Conservation (phyloP, 2,888 invertebrate species). For the Cinara cedri region DNA sequence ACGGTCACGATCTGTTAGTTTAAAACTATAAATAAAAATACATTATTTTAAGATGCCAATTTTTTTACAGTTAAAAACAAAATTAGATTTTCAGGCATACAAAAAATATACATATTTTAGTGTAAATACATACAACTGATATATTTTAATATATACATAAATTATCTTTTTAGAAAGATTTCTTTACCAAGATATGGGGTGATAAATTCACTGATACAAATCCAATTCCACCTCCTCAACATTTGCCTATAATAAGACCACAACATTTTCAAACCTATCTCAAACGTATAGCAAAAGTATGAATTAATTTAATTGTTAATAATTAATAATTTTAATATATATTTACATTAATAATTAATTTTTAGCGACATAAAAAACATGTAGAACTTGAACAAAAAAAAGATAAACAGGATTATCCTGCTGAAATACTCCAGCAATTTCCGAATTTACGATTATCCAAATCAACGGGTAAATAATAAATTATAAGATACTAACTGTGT, state of each 20-base stretch:
- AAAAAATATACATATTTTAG: neutral
- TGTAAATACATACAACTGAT: neutral
- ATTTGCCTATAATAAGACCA: conserved; percentile 81
- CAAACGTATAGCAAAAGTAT: conserved; percentile 71
- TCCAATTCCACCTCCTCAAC: conserved; percentile 77
- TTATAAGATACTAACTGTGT: neutral
- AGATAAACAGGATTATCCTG: conserved; percentile 59
- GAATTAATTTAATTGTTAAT: neutral
- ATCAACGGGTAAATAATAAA: conserved; percentile 62
- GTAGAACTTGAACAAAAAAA: conserved; percentile 61
- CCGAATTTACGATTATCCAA: conserved; percentile 64
- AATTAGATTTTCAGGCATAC: neutral
- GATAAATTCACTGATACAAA: conserved; percentile 88
- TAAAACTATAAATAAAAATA: neutral
- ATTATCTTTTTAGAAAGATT: conserved; percentile 67
- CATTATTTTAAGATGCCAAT: too few relatives aligned
- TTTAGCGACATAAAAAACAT: conserved; percentile 66
- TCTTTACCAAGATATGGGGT: conserved; percentile 98
- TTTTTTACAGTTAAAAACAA: neutral
- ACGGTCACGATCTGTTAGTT: conserved; percentile 79
- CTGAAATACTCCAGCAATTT: conserved; percentile 64
- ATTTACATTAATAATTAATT: conserved; percentile 36
- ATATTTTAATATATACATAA: neutral
- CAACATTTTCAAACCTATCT: conserved; percentile 88
- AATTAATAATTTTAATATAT: neutral